These are phyloP conservation scores for Phaedon cochleariae DNA, from an alignment of 2,888 invertebrate species.

Conservation along the genomic window DNA sequence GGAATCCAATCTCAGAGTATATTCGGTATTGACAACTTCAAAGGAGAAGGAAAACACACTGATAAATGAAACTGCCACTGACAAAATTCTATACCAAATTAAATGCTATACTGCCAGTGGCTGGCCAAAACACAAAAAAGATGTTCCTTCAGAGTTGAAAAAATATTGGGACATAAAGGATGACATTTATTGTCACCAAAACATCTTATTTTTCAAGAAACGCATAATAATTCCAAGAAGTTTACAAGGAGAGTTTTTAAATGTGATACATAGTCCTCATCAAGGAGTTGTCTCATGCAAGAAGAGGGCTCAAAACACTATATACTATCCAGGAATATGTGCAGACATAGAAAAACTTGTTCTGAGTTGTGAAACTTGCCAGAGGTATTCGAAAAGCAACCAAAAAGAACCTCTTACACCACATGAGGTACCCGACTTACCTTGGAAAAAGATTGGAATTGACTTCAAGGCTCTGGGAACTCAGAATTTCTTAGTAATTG, in stretches of 20 bases:
- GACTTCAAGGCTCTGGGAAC: slow-evolving; percentile 27
- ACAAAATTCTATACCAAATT: neutral
- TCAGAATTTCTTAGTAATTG: slow-evolving; percentile 40
- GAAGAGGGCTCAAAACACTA: slow-evolving; percentile 37
- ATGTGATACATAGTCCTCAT: slow-evolving; percentile 20
- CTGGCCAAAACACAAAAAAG: neutral
- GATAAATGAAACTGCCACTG: neutral
- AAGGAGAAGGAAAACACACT: neutral
- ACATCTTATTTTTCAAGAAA: neutral
- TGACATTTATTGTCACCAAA: neutral
- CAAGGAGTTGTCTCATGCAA: slow-evolving; percentile 32
- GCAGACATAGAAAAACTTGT: slow-evolving; percentile 43
- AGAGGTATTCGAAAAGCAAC: slow-evolving; percentile 24
- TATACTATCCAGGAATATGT: slow-evolving; percentile 43
- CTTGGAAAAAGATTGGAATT: slow-evolving; percentile 36
- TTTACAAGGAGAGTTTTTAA: neutral
- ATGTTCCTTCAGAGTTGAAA: neutral
- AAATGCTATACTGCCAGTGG: neutral
- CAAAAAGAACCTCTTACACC: slow-evolving; percentile 27
- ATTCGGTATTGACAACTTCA: neutral
- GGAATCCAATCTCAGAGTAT: neutral
- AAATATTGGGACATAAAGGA: neutral
- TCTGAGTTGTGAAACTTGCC: slow-evolving; percentile 27
- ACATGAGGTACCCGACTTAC: slow-evolving; percentile 24
- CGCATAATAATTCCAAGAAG: neutral